These are phyloP conservation scores for Cantharis lateralis DNA, from an alignment of 2,888 invertebrate genomes.

Conservation along the genomic window DNA sequence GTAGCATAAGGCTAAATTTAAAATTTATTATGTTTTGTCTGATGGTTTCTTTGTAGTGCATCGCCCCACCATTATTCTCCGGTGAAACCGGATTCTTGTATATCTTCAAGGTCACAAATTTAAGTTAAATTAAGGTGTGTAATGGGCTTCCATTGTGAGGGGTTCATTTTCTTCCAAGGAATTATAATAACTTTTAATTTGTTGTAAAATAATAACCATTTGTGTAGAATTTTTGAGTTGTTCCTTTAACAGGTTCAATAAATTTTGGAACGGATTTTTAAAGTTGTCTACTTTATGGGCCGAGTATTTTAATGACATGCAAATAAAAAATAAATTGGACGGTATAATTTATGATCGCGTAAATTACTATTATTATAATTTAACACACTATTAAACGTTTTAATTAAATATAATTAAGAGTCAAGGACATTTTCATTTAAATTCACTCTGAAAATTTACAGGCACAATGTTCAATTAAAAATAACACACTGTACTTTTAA, in stretches of 20 bases:
- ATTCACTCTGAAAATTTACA: slow-evolving; percentile 23
- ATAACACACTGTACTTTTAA: slow-evolving; percentile 1
- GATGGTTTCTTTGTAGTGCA: slow-evolving; percentile 1
- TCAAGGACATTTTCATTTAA: slow-evolving; percentile 44
- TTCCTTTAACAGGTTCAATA: slow-evolving; percentile 7
- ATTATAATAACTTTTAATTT: slow-evolving; percentile 32
- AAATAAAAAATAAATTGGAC: slow-evolving; percentile 46
- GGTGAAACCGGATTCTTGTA: slow-evolving; percentile 54
- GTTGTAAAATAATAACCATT: slow-evolving; percentile 25
- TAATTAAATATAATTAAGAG: slow-evolving; percentile 51
- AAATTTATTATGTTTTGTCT: not conserved
- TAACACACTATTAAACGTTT: slow-evolving; percentile 50
- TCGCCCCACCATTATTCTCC: slow-evolving; percentile 40
- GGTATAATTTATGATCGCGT: slow-evolving; percentile 42
- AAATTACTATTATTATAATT: slow-evolving; percentile 48
- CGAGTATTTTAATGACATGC: slow-evolving; percentile 33
- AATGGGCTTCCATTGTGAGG: slow-evolving; percentile 38
- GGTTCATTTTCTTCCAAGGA: slow-evolving; percentile 30
- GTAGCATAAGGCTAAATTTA: not conserved
- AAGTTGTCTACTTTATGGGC: slow-evolving; percentile 21
- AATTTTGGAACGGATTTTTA: slow-evolving; percentile 19
- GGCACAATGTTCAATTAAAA: slow-evolving; percentile 25
- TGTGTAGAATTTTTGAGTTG: slow-evolving; percentile 9
- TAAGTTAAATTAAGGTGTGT: slow-evolving; percentile 45
- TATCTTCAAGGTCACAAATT: slow-evolving; percentile 47